Evolutionary conservation across 2,113 vertebrate genomes (phyloP).

Genomic region (Alaudala cheleensis): DNA sequence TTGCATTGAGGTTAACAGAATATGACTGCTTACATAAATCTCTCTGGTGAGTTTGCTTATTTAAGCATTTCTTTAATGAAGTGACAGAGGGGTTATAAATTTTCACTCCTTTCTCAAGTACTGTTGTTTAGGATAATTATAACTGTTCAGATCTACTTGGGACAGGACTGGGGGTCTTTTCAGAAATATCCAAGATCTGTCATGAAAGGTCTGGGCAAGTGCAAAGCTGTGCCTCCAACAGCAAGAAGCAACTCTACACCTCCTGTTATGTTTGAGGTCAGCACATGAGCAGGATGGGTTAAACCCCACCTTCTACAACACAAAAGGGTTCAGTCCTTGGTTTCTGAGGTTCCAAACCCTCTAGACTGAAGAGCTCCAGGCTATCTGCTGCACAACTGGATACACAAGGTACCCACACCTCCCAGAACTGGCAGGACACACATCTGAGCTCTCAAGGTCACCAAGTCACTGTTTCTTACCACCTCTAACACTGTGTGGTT

Average conservation of each 20-base stretch:
- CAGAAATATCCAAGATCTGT: neutral
- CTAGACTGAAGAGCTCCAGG: neutral
- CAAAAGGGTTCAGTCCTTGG: neutral
- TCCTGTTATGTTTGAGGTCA: rapidly evolving
- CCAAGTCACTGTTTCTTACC: neutral
- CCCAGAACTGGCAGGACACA: neutral
- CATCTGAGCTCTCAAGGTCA: neutral
- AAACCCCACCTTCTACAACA: neutral
- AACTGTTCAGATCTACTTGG: neutral
- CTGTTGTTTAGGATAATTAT: neutral
- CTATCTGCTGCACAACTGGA: neutral
- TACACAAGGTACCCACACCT: neutral
- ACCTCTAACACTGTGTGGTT: neutral
- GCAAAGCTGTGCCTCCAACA: neutral
- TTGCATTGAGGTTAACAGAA: slow-evolving; percentile 65
- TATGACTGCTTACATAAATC: slow-evolving; percentile 49
- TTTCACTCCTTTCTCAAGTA: slow-evolving; percentile 24
- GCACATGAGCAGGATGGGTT: neutral
- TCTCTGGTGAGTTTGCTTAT: slow-evolving; percentile 38
- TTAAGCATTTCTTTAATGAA: slow-evolving; percentile 60
- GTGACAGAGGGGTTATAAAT: slow-evolving; percentile 18
- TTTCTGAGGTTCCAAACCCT: neutral
- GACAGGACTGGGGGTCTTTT: neutral
- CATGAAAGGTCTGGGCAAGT: neutral
- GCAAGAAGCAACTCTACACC: neutral